These are phyloP conservation scores for Dione juno DNA, from an alignment of 2,888 invertebrate species.

Conservation along the genomic window DNA sequence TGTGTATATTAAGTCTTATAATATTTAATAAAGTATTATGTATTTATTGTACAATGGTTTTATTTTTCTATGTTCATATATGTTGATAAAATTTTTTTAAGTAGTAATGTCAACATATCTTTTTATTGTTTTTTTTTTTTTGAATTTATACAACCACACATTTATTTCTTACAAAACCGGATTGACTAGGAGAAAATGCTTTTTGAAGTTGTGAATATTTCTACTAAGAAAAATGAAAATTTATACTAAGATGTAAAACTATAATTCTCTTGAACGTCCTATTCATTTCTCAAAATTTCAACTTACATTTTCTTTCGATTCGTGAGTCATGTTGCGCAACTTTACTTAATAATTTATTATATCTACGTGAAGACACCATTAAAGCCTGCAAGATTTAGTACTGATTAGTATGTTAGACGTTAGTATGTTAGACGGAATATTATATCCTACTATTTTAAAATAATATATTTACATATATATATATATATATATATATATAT, in stretches of 20 bases:
- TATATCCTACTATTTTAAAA: neutral
- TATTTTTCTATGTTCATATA: too few species aligned
- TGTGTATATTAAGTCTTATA: too few species aligned
- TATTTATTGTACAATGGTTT: too few species aligned
- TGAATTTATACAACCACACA: too few species aligned
- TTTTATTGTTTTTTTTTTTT: too few species aligned
- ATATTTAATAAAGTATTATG: too few species aligned
- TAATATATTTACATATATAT: neutral
- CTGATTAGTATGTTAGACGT: neutral
- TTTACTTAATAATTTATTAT: conserved; percentile 29
- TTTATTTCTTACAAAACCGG: too few species aligned
- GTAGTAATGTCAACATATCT: too few species aligned
- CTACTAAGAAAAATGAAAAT: neutral
- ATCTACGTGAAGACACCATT: conserved; percentile 33
- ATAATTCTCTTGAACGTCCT: neutral
- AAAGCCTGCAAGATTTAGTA: conserved; percentile 24
- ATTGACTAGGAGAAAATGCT: too few species aligned
- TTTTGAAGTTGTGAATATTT: too few species aligned
- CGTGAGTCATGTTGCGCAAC: conserved; percentile 1
- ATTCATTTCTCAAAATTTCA: conserved; percentile 16
- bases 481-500: neutral
- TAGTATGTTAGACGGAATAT: neutral
- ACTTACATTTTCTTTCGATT: conserved; percentile 18
- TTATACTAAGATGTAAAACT: conserved; percentile 4
- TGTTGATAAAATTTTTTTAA: too few species aligned